Conservation (phyloP, 2,888 invertebrate species). For the Dolomedes plantarius region DNA sequence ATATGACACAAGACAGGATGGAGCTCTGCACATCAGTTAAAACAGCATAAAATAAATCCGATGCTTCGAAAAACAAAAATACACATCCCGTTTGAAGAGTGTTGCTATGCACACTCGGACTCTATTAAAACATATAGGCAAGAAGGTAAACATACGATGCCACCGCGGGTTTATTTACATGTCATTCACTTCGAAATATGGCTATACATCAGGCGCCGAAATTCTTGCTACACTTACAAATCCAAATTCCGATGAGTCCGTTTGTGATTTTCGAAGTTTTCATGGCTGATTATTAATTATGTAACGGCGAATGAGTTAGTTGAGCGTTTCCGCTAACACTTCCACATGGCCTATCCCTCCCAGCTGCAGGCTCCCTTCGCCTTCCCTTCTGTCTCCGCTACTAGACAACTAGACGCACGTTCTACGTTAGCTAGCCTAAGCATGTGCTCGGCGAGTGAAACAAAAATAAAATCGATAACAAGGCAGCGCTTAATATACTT, state of each 20-base stretch:
- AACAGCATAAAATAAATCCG: neutral
- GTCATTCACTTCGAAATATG: slow-evolving; percentile 25
- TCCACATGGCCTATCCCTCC: neutral
- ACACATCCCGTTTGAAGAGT: neutral
- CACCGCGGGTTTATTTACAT: neutral
- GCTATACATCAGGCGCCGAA: neutral
- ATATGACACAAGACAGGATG: slow-evolving; percentile 44
- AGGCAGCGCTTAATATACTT: neutral
- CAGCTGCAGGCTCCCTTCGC: neutral
- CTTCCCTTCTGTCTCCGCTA: neutral
- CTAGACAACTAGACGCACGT: too few relatives aligned
- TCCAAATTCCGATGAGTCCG: slow-evolving; percentile 32
- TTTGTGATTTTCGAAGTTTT: slow-evolving; percentile 14
- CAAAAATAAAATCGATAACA: neutral
- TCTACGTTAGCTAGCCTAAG: too few relatives aligned
- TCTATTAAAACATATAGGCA: neutral
- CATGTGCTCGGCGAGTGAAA: too few relatives aligned
- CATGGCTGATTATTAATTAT: neutral
- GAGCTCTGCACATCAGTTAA: neutral
- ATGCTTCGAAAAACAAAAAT: neutral
- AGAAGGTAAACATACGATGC: neutral
- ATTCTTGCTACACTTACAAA: slow-evolving; percentile 43
- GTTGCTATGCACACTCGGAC: neutral
- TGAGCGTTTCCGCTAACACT: neutral
- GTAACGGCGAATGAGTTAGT: neutral